Evolutionary conservation across 2,797 vertebrate species (phyloP), one percentile per base, ranked within the genome.

Genomic region (Poecilia gillii): DNA sequence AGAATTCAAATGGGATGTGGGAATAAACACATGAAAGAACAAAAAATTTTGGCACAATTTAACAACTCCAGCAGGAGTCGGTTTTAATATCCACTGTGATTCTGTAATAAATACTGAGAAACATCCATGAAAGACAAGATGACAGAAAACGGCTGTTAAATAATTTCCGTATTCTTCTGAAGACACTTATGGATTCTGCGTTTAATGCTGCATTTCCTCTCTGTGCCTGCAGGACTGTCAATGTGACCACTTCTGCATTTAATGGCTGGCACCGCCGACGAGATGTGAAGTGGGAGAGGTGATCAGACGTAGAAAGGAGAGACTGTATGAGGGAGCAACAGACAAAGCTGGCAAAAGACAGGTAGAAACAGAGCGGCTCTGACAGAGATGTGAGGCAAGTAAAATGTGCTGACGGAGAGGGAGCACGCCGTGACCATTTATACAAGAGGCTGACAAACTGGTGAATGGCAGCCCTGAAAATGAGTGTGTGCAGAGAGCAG

Each of bases 201-300:
- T 78, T 77, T 9, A 59, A 62, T 7, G 18, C 75, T 85, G 81
- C 84, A 76, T 85, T 84, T 86, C 81, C 76, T 85, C 76, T 76
- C 68, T 57, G 82, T 47, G 85, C 76, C 85, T 9, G 81, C 77
- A 83, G 82, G 88, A 82, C 88, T 89, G 88, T 90, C 85, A 87
- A 85, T 75, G 49, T 77, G 83, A 74, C 89, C 85, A 81, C 86
- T 90, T 90, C 92, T 89, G 91, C 84, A 91, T 95, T 94, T 95
- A 95, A 95, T 94, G 91, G 93, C 88, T 85, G 75, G 86, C 81
- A 81, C 91, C 92, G 87, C 89, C 84, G 92, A 95, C 88, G 80
- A 91, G 89, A 91, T 79, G 85, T 71, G 74, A 94, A 92, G 91
- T 86, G 92, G 91, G 91, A 93, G 94, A 93, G 93, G 95, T 94